A percentile compares a stretch with the other conserved stretches of the same genome.
Evolutionary conservation across 2,888 invertebrate species (phyloP).

Genomic region (Melipona beecheii): DNA sequence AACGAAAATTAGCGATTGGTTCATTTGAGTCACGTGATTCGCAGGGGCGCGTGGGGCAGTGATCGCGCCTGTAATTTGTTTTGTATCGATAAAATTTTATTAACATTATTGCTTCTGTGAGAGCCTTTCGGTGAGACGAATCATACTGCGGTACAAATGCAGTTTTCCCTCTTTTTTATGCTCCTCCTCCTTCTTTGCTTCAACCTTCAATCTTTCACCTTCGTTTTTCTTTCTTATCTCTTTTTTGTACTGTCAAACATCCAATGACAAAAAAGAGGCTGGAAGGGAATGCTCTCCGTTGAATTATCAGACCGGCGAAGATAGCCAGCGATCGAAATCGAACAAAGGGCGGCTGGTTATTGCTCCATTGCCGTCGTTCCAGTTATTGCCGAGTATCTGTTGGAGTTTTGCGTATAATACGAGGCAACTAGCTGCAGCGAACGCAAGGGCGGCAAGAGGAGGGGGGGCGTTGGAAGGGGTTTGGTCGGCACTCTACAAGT

Average conservation of each 20-base stretch:
- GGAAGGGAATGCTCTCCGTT: background rate
- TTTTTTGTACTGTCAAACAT: background rate
- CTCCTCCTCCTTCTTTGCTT: background rate
- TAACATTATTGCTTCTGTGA: too few species aligned
- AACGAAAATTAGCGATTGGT: too few species aligned
- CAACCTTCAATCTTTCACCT: background rate
- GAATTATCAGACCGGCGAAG: conserved; percentile 1
- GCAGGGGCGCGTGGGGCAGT: too few species aligned
- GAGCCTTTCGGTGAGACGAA: too few species aligned
- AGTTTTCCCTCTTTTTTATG: too few species aligned
- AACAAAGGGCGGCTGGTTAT: conserved; percentile 31
- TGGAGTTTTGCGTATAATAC: conserved; percentile 68
- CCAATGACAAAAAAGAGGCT: background rate
- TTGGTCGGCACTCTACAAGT: conserved; percentile 64
- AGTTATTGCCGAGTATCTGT: conserved; percentile 48
- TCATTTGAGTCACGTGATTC: too few species aligned
- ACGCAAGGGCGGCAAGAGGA: conserved; percentile 32
- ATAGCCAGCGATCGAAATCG: conserved; percentile 19
- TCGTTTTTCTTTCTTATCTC: too few species aligned
- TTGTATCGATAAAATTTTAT: too few species aligned
- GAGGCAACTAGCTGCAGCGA: conserved; percentile 53
- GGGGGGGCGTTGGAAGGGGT: conserved; percentile 28
- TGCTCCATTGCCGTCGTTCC: conserved; percentile 32
- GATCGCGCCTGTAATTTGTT: too few species aligned
- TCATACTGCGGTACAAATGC: too few species aligned